Evolutionary conservation across 2,888 invertebrate genomes (phyloP).

Genomic region (Polydrusus pterygomalis): DNA sequence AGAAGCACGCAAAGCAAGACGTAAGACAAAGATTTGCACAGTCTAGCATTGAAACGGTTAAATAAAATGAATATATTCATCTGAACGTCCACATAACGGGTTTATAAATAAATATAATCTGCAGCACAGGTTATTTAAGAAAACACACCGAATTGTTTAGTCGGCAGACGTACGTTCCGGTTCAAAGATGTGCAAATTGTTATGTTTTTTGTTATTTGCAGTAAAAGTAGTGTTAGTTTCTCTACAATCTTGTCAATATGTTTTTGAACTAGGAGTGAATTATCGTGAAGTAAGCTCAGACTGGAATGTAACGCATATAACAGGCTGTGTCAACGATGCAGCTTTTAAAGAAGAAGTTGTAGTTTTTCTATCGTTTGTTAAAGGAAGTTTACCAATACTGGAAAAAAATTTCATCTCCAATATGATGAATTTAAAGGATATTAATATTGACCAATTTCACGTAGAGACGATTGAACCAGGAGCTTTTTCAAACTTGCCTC

Average conservation of each 20-base stretch:
- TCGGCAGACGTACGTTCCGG: not conserved
- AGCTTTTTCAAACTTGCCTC: not conserved
- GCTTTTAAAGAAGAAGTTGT: not conserved
- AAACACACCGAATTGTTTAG: not conserved
- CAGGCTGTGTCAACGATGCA: not conserved
- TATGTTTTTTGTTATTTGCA: not conserved
- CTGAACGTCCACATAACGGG: too few species aligned
- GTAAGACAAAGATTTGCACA: too few species aligned
- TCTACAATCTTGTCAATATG: not conserved
- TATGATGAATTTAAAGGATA: not conserved
- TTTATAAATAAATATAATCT: too few species aligned
- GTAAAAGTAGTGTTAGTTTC: not conserved
- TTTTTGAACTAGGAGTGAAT: not conserved
- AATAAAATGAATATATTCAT: too few species aligned
- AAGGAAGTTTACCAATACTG: not conserved
- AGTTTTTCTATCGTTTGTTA: not conserved
- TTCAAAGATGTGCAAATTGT: not conserved
- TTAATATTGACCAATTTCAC: not conserved
- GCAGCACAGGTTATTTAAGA: too few species aligned
- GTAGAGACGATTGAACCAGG: not conserved
- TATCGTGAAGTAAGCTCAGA: not conserved
- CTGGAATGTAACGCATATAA: not conserved
- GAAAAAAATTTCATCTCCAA: slow-evolving; percentile 1
- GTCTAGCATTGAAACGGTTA: too few species aligned
- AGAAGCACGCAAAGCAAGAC: too few species aligned